Percentiles rank a stretch among this genome's conserved stretches.
Evolutionary conservation across 1,140 invertebrate species (phyloP).

Genomic region (Chelonus insularis): DNA sequence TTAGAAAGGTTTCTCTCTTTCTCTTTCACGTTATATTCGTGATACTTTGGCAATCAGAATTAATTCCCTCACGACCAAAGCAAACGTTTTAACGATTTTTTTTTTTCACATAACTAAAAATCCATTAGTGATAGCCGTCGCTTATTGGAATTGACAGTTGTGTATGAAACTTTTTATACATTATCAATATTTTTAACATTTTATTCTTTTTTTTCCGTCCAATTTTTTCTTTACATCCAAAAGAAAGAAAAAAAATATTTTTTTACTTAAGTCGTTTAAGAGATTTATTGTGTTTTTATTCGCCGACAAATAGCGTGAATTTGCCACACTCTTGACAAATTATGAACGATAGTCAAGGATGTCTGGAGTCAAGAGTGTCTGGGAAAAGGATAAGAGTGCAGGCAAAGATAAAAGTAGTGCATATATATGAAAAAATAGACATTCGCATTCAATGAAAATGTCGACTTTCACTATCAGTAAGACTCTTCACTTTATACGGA

Average conservation of each 20-base stretch:
- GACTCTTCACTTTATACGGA: not conserved
- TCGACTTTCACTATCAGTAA: not conserved
- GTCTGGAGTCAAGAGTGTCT: constrained; percentile 8
- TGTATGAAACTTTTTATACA: no score
- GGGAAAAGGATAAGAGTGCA: not conserved
- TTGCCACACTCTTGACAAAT: constrained; percentile 30
- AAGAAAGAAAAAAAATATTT: not conserved
- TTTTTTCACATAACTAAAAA: constrained; percentile 42
- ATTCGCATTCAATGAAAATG: not conserved
- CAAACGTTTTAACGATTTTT: constrained; percentile 42
- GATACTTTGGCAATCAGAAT: constrained; percentile 41
- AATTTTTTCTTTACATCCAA: no score
- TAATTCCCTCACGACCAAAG: constrained; percentile 44
- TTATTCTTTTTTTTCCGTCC: no score
- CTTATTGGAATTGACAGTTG: no score
- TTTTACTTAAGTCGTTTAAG: not conserved
- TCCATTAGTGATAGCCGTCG: constrained; percentile 38
- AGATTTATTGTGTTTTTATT: no score
- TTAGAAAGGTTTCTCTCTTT: constrained; percentile 16
- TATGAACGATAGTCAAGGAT: constrained; percentile 28
- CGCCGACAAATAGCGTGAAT: not conserved
- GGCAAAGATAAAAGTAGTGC: not conserved
- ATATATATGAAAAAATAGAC: not conserved
- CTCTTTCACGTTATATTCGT: constrained; percentile 1
- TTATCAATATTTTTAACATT: no score